These are phyloP conservation scores for Ornithorhynchus anatinus DNA, from an alignment of 2,113 vertebrate genomes.

Conservation along the genomic window DNA sequence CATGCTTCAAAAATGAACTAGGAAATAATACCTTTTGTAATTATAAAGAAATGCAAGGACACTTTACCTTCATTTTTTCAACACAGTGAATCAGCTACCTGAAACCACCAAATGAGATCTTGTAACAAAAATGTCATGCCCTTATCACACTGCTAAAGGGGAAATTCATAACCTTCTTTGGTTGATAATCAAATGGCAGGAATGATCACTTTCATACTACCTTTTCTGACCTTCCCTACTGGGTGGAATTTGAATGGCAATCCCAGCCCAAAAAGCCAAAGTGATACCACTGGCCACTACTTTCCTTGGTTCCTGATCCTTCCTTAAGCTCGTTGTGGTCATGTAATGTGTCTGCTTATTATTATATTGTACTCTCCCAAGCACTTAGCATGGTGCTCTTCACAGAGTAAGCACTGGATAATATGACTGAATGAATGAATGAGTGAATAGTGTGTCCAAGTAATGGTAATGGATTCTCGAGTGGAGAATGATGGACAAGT, in stretches of 20 bases:
- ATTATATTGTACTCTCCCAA: no score
- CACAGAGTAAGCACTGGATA: no score
- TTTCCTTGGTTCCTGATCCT: not conserved
- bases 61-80: conserved; percentile 8
- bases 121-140: conserved; percentile 8
- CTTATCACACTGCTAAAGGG: not conserved
- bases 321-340: not conserved
- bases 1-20: not conserved
- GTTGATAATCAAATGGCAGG: not conserved
- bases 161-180: not conserved
- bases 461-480: no score
- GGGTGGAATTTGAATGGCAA: not conserved
- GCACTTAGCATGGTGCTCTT: no score
- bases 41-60: conserved; percentile 1
- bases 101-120: conserved; percentile 1
- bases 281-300: not conserved
- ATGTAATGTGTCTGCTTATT: no score
- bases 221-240: not conserved
- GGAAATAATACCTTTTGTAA: not conserved
- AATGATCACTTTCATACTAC: not conserved
- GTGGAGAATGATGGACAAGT: no score
- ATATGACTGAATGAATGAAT: no score
- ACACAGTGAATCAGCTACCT: not conserved
- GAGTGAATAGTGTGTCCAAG: no score
- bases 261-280: not conserved